Percentiles rank a stretch among this genome's conserved stretches.
Evolutionary conservation across 1,140 invertebrate species (phyloP).

Genomic region (Apocrypta bakeri): DNA sequence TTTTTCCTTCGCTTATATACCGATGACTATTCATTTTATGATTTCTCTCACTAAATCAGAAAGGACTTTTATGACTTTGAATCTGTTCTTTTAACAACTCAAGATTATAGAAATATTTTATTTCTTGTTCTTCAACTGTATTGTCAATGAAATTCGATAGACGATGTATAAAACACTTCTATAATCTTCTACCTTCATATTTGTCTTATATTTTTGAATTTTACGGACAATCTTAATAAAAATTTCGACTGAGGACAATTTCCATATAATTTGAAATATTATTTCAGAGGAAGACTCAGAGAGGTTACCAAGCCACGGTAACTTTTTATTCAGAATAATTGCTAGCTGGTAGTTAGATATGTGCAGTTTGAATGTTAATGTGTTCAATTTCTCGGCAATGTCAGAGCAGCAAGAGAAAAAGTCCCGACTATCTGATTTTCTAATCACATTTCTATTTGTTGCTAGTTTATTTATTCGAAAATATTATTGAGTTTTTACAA

Average conservation of each 20-base stretch:
- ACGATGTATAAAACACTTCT: not conserved
- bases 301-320: conserved; percentile 74
- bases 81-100: not conserved
- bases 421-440: not conserved
- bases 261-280: conserved; percentile 67
- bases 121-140: not conserved
- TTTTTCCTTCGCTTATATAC: not conserved
- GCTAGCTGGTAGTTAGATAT: conserved; percentile 47
- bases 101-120: conserved; percentile 17
- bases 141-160: too few relatives aligned
- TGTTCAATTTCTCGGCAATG: conserved; percentile 22
- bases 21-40: conserved; percentile 36
- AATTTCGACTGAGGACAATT: conserved; percentile 38
- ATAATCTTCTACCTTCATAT: not conserved
- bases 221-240: not conserved
- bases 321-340: conserved; percentile 61
- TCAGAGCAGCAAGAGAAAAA: conserved; percentile 33
- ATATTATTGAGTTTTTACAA: not conserved
- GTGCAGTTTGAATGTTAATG: conserved; percentile 47
- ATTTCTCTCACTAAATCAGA: not conserved
- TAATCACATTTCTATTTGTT: not conserved
- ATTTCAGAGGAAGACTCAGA: conserved; percentile 75
- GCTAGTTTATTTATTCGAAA: not conserved
- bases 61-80: not conserved
- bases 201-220: not conserved